Base-by-base conservation (phyloP, 2,888 invertebrate species). In the Sinohyriopsis cumingii region DNA sequence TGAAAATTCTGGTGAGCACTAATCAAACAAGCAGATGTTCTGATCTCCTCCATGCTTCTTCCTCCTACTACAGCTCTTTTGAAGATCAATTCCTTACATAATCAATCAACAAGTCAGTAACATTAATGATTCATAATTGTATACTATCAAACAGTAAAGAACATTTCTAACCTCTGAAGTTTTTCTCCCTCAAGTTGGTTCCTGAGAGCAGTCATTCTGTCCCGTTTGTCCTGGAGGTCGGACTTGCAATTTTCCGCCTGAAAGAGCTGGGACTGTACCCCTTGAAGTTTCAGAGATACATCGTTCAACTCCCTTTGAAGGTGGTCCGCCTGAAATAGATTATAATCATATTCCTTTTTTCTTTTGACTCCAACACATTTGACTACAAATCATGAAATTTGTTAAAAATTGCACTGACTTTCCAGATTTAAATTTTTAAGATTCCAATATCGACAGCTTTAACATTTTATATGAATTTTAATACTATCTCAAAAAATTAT, bases 181-280 rank as follows among this genome's bases (percentile, higher is more conserved):
- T 84, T 84, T 68, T 87, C 87, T 7, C 85, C 84, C 65, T 87
- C 85, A 62, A 87, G 78, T 67, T 86, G 84, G 69, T 83, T 83
- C 62, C 83, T 75, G 18, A 87, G 80, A 24, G 76, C 73, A 25
- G 81, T 73, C 25, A 88, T 69, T 63, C 82, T 81, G 55, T 87
- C 86, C 45, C 79, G 79, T 57, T 84, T 85, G 20, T 83, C 84
- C 68, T 84, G 83, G 25, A 86, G 72, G 60, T 85, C 82, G 1
- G 72, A 66, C 57, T 78, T 81, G 62, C 78, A 79, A 55, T 78
- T 76, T 70, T 85, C 85, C 4, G 82, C 82, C 63, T 82, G 76
- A 33, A 76, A 72, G 22, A 85, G 75, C 68, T 84, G 83, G 19
- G 77, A 66, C 68, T 86, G 85, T 22, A 84, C 73, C 12, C 76